Evolutionary conservation across 2,113 vertebrate species (phyloP).

Genomic region (Rhombomys opimus): DNA sequence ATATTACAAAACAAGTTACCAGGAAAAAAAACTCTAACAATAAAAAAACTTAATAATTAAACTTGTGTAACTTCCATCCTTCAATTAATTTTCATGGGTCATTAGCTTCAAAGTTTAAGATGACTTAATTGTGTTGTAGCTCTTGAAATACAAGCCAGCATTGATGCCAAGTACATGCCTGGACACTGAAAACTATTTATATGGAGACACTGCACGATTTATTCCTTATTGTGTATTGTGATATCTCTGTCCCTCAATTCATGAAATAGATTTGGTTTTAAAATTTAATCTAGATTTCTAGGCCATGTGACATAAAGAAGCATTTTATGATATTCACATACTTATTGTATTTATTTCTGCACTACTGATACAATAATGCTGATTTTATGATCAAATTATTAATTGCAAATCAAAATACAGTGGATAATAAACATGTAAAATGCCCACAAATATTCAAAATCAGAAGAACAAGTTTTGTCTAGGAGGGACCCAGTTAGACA

Average conservation of each 20-base stretch:
- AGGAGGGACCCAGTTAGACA: neutral
- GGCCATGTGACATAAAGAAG: neutral
- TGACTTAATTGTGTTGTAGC: neutral
- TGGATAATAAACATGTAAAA: neutral
- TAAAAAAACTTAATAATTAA: neutral
- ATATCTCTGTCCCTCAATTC: neutral
- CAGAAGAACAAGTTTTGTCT: neutral
- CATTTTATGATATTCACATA: neutral
- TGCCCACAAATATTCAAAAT: neutral
- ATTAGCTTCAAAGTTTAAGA: constrained; percentile 17
- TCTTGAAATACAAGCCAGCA: constrained; percentile 19
- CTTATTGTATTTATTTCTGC: neutral
- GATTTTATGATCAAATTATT: neutral
- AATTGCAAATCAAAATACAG: constrained; percentile 33
- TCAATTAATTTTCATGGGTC: constrained; percentile 52
- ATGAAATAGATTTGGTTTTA: neutral
- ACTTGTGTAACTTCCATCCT: neutral
- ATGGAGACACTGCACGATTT: neutral
- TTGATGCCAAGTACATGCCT: neutral
- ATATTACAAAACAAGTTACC: constrained; percentile 29
- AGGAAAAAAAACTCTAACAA: neutral
- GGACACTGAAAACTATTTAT: neutral
- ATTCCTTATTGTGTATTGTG: neutral
- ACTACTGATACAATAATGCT: neutral
- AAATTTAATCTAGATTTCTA: neutral